Evolutionary conservation across 2,797 vertebrate genomes (phyloP), one percentile per base, ranked within the genome.

Genomic region (Crypturellus tataupa): DNA sequence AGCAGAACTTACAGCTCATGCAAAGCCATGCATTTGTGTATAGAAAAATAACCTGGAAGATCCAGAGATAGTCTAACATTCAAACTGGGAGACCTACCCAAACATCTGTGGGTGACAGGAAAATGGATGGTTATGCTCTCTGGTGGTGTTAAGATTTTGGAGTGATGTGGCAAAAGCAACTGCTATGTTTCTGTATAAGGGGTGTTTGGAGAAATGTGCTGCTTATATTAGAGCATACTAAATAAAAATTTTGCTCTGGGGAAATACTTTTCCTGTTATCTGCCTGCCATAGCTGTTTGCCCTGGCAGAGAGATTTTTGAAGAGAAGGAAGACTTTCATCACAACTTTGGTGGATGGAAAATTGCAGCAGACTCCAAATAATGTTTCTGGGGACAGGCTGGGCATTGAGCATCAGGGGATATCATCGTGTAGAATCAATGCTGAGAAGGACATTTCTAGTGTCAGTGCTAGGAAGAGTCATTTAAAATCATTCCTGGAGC

Each of bases 1-100:
- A 98, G 87, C 90, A 96, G 93, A 95, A 80, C 60, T 96, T 94
- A 92, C 11, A 11, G 77, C 59, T 93, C 91, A 85, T 89, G 79
- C 86, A 94, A 97, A 96, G 90, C 4, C 58, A 78, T 56, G 51
- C 13, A 1, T 79, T 80, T 46, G 69, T 64, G 6, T 11, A 51
- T 1, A 90, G 63, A 64, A 91, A 85, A 70, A 10, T 27, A 81
- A 56, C 2, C 8, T 53, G 5, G 69, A 69, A 6, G 46, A 16
- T 73, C 5, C 59, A 81, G 46, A 81, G 40, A 65, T 23, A 70
- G n/a, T 17, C 18, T 70, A 86, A 31, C 40, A 37, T 40, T 73
- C 69, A 69, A 90, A 90, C 75, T 37, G 33, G 4, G 10, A 76
- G 25, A 79, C 29, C 35, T 73, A 67, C 23, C 14, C 55, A 47